Base-by-base conservation (phyloP, 2,797 vertebrate genomes). In the Megalops cyprinoides region DNA sequence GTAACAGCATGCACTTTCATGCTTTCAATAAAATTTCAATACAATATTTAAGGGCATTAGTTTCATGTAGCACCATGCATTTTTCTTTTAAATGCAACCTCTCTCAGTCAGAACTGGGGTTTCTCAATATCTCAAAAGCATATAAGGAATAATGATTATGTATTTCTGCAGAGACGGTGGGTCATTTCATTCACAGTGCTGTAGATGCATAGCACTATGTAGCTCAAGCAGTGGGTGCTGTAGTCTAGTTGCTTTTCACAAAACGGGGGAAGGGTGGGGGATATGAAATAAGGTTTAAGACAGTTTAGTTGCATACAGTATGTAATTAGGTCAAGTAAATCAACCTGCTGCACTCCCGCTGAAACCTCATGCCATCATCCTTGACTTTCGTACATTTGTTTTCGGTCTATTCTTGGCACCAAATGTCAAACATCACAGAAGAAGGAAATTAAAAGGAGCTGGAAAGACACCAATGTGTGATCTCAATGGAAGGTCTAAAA, bases 391-490 rank as follows among this genome's bases (percentile, higher is more conserved):
- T 56, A 60, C 56, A 60, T 60, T 60, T 60, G n/a, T 28, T 60
- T 60, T 28, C n/a, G 25, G n/a, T 60, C 23, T 60, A 60, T 60
- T 60, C n/a, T 60, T 60, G 56, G 56, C 56, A 60, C 56, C 56
- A 60, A 28, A 25, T 60, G 56, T 60, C 56, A 60, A 60, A 60
- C n/a, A 28, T 60, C 6, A 7, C 56, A 25, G 25, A 60, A 25
- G 25, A 60, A 28, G 56, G n/a, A 25, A 28, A 25, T 60, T 10
- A 10, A 60, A 60, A 60, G 28, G 25, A 60, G n/a, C 6, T 60
- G 56, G 56, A 23, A 25, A 60, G 56, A 60, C n/a, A 25, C 56
- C 56, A 6, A 60, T 28, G 0, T 60, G 51, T 60, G n/a, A 60
- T 60, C 56, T 60, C 56, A 60, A 25, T 25, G n/a, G 56, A 60